A percentile compares a stretch with the other conserved stretches of the same genome.
Conservation (phyloP, 2,113 vertebrate genomes). For the Arvicanthis niloticus region DNA sequence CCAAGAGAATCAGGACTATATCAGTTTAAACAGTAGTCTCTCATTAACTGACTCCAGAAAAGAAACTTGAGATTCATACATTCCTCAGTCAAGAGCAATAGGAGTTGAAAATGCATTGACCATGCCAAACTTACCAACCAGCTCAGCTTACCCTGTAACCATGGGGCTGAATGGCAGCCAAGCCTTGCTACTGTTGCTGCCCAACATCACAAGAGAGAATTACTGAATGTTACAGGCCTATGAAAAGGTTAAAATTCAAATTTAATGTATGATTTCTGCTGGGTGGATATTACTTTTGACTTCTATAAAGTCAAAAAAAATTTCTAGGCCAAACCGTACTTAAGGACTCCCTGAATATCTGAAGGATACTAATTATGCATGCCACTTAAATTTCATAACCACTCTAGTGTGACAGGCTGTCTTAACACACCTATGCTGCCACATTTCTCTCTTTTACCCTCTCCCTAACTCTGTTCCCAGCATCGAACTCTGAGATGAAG, state of each 20-base stretch:
- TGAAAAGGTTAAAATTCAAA: neutral
- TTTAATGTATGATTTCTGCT: neutral
- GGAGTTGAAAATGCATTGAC: neutral
- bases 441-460: neutral
- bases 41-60: neutral
- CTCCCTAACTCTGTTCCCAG: neutral
- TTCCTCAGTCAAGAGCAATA: neutral
- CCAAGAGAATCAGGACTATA: neutral
- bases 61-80: neutral
- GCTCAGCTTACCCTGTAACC: neutral
- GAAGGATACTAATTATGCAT: conserved; percentile 1
- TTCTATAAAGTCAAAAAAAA: neutral
- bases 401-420: neutral
- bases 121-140: neutral
- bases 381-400: neutral
- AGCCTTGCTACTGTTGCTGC: neutral
- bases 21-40: conserved; percentile 4
- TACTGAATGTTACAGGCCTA: neutral
- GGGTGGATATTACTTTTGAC: neutral
- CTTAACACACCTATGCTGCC: neutral
- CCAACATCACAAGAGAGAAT: neutral
- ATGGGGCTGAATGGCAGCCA: neutral
- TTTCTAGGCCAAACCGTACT: neutral
- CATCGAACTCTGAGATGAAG: neutral
- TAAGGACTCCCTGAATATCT: neutral